These are phyloP conservation scores for Phalangium opilio DNA, from an alignment of 2,888 invertebrate genomes.

Conservation along the genomic window DNA sequence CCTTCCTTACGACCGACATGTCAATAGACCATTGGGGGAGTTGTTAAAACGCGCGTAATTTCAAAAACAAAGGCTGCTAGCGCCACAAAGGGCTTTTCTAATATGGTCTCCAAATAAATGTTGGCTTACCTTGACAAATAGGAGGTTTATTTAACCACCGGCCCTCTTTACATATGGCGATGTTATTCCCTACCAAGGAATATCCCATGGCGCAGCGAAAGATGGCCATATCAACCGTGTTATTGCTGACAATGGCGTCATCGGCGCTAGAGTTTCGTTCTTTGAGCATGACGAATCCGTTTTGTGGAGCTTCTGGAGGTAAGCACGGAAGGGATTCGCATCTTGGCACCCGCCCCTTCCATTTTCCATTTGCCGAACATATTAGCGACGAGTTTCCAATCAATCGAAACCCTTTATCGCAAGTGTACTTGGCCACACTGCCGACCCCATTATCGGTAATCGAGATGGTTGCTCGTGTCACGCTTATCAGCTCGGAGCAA, in stretches of 20 bases:
- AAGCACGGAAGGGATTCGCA: conserved; percentile 15
- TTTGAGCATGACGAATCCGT: conserved; percentile 13
- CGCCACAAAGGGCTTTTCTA: too few relatives aligned
- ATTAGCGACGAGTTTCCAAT: conserved; percentile 25
- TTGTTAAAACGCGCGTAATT: too few relatives aligned
- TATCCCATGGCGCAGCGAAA: conserved; percentile 69
- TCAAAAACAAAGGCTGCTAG: too few relatives aligned
- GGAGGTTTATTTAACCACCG: conserved; percentile 11
- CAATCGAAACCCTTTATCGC: conserved; percentile 23
- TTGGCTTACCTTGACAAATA: conserved; percentile 8
- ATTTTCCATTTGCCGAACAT: conserved; percentile 26
- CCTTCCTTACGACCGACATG: too few relatives aligned
- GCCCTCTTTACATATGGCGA: conserved; percentile 7
- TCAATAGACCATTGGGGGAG: too few relatives aligned
- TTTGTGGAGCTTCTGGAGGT: conserved; percentile 6
- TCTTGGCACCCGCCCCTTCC: conserved; percentile 26
- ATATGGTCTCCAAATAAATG: too few relatives aligned
- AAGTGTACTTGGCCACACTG: conserved; percentile 15
- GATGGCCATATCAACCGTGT: too few relatives aligned
- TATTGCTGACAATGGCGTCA: too few relatives aligned
- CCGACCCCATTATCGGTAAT: conserved; percentile 8
- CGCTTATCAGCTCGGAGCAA: too few relatives aligned
- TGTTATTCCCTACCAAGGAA: conserved; percentile 45
- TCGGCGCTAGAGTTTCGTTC: conserved; percentile 51
- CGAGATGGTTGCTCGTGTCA: conserved; percentile 2